A percentile compares a stretch with the other conserved stretches of the same genome.
Conservation (phyloP, 2,113 vertebrate species). For the Spermophilus dauricus region DNA sequence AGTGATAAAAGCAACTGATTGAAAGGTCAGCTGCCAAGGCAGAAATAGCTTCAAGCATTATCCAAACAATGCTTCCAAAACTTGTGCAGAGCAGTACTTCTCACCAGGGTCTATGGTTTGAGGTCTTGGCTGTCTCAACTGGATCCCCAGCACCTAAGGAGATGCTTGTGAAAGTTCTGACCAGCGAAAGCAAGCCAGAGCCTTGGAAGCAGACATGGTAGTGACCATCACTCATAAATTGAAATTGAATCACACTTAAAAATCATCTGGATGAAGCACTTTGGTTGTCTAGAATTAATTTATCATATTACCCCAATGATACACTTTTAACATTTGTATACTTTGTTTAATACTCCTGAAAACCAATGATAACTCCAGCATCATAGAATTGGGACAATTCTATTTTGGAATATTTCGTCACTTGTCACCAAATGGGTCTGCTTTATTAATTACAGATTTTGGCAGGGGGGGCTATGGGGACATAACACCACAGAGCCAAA, state of each 20-base stretch:
- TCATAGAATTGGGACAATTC: constrained; percentile 78
- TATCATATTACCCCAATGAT: constrained; percentile 66
- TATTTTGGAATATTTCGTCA: constrained; percentile 85
- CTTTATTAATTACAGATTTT: constrained; percentile 85
- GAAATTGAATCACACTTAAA: constrained; percentile 50
- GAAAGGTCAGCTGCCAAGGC: constrained; percentile 90
- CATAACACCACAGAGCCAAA: constrained; percentile 84
- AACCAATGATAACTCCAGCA: constrained; percentile 78
- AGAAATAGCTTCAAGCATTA: constrained; percentile 88
- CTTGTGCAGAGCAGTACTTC: constrained; percentile 88
- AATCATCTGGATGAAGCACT: constrained; percentile 56
- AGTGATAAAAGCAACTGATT: constrained; percentile 85
- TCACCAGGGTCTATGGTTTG: constrained; percentile 85
- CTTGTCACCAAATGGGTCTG: constrained; percentile 84
- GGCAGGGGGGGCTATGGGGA: constrained; percentile 84
- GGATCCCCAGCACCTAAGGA: constrained; percentile 82
- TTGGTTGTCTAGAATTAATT: constrained; percentile 80
- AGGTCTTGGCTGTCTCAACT: constrained; percentile 85
- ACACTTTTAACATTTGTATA: constrained; percentile 83
- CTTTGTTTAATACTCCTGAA: constrained; percentile 86
- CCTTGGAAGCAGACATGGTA: constrained; percentile 22
- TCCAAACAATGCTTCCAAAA: constrained; percentile 87
- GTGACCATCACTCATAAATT: constrained; percentile 41
- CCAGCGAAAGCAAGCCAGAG: constrained; percentile 61
- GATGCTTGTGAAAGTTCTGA: constrained; percentile 79